These are phyloP conservation scores for Araneus ventricosus DNA, from an alignment of 1,140 invertebrate species.

Conservation along the genomic window DNA sequence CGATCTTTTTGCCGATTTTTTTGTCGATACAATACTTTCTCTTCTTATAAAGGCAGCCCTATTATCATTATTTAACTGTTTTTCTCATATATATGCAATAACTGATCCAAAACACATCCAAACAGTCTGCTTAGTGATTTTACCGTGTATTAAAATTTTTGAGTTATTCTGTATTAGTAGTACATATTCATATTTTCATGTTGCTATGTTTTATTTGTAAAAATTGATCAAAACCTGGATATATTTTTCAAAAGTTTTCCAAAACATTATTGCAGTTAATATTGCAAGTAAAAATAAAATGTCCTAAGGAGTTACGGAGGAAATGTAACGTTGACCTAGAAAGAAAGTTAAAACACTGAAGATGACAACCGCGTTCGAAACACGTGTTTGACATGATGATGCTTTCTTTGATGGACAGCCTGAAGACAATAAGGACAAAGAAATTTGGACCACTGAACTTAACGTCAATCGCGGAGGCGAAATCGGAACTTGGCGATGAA, in stretches of 20 bases:
- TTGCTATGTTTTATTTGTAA: too few relatives aligned
- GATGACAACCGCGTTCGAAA: background rate
- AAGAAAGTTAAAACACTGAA: slow-evolving; percentile 15
- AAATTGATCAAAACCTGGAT: background rate
- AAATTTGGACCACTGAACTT: slow-evolving; percentile 68
- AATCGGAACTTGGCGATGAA: slow-evolving; percentile 34
- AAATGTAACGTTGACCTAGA: background rate
- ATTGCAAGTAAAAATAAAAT: background rate
- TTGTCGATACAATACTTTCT: too few relatives aligned
- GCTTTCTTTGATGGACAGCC: slow-evolving; percentile 3
- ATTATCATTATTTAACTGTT: too few relatives aligned
- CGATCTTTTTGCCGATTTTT: too few relatives aligned
- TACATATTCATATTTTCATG: too few relatives aligned
- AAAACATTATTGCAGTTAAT: background rate
- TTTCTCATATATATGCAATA: too few relatives aligned
- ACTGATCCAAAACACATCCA: too few relatives aligned
- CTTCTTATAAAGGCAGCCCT: too few relatives aligned
- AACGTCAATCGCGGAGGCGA: slow-evolving; percentile 13
- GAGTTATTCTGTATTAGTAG: too few relatives aligned
- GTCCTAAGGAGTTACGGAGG: background rate
- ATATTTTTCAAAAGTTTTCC: background rate
- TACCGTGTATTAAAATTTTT: too few relatives aligned
- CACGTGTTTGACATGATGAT: slow-evolving; percentile 63
- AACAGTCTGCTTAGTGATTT: too few relatives aligned
- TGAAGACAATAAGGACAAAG: background rate